A percentile compares a stretch with the other conserved stretches of the same genome.
These are phyloP conservation scores for Acanthopleura granulata DNA, from an alignment of 2,888 invertebrate genomes.

Conservation along the genomic window DNA sequence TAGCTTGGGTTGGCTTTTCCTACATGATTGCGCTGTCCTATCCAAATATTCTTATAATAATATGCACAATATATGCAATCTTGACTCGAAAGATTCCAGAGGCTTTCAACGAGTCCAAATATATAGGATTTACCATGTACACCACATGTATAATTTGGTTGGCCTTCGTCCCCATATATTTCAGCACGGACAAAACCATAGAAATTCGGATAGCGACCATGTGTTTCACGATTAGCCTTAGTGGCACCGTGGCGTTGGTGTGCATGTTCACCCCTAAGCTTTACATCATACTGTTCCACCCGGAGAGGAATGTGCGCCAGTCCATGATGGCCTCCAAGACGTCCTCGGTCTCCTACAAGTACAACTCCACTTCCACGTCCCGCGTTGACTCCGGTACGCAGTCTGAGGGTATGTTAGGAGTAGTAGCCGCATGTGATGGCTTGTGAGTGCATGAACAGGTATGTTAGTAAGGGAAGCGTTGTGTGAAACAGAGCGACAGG, in stretches of 20 bases:
- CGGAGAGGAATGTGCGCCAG: constrained; percentile 90
- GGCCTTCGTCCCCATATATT: constrained; percentile 76
- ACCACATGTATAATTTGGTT: constrained; percentile 83
- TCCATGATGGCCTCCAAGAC: constrained; percentile 65
- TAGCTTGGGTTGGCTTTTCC: constrained; percentile 74
- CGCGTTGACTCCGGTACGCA: constrained; percentile 68
- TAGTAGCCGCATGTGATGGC: constrained; percentile 20
- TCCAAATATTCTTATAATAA: constrained; percentile 88
- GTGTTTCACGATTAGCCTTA: constrained; percentile 94
- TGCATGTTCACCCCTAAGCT: constrained; percentile 95
- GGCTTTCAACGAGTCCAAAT: constrained; percentile 71
- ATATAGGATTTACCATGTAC: constrained; percentile 82
- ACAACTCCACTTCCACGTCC: constrained; percentile 45
- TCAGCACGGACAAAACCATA: constrained; percentile 72
- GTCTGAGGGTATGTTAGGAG: constrained; percentile 60
- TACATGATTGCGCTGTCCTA: constrained; percentile 79
- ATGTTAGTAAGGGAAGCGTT: constrained; percentile 18
- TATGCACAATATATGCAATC: constrained; percentile 72
- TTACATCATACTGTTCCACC: constrained; percentile 89
- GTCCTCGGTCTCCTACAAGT: constrained; percentile 26
- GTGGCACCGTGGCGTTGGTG: constrained; percentile 92
- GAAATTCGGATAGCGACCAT: constrained; percentile 93
- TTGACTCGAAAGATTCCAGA: constrained; percentile 71
- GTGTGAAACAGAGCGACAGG: background rate
- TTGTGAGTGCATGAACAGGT: constrained; percentile 22